These are phyloP conservation scores for Proales similis DNA, from an alignment of 1,140 invertebrate genomes.

Conservation along the genomic window DNA sequence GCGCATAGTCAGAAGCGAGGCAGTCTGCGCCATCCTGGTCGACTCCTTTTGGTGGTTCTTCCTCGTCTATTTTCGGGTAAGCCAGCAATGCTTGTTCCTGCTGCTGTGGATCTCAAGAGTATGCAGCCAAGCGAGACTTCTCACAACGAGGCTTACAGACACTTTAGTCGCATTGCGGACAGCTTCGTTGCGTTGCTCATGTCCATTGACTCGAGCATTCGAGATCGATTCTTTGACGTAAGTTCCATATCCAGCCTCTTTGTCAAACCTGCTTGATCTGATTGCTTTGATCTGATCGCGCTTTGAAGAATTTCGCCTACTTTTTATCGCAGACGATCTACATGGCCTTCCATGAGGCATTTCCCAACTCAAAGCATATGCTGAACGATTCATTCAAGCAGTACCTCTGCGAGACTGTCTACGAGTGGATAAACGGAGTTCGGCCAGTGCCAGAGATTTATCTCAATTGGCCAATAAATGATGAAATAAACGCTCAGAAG, in stretches of 20 bases:
- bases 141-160: conserved; percentile 15
- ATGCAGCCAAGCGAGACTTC: background rate
- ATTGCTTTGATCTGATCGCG: background rate
- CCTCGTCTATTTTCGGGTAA: conserved; percentile 17
- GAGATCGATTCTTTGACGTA: conserved; percentile 25
- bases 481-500: conserved; percentile 27
- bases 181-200: conserved; percentile 24
- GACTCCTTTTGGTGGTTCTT: conserved; percentile 37
- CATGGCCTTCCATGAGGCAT: conserved; percentile 21
- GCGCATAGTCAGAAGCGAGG: conserved; percentile 10
- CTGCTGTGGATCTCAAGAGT: background rate
- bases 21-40: conserved; percentile 6
- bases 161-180: conserved; percentile 21
- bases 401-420: conserved; percentile 11
- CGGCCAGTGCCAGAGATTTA: conserved; percentile 24
- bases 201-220: conserved; percentile 6
- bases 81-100: background rate
- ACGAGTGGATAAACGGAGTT: conserved; percentile 20
- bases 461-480: conserved; percentile 32
- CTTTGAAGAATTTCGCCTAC: conserved; percentile 1
- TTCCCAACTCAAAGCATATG: conserved; percentile 10
- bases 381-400: conserved; percentile 24
- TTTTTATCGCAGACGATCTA: conserved; percentile 34
- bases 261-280: no score
- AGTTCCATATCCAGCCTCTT: no score